Base-by-base conservation (phyloP, 2,888 invertebrate genomes). In the Drosophila phalerata region DNA sequence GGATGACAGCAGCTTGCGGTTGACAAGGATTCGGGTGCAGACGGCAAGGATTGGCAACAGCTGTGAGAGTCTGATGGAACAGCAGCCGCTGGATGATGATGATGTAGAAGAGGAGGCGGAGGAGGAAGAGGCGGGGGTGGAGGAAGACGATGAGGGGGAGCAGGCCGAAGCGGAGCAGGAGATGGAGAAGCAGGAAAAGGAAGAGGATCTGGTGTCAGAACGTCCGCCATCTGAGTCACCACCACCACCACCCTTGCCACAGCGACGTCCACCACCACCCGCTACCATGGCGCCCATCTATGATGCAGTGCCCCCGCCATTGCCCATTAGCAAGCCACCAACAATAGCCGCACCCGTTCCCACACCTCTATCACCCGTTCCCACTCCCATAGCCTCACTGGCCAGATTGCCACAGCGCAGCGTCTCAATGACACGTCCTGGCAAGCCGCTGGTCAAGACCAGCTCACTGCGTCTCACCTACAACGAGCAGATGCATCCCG, bases 381-480 rank as follows among this genome's bases (percentile, higher is more conserved):
- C 42, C 13, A 10, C n/a, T 28, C n/a, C 19, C 1, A 13, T 43
- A 9, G 19, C 56, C 8, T 15, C 42, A 8, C 8, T 47, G 19
- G 32, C 13, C 4, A 48, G 51, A 0, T 61, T 89, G 52, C 85
- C 90, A 13, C 86, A 88, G 15, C 90, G 90, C 28, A 89, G 85
- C 58, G 73, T 77, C 10, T 84, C 91, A 2, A 89, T 90, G 86
- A 74, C 80, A 15, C 86, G 90, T 1, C 79, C 88, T 0, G 69
- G 84, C 1, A 91, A 88, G 57, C 92, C 92, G 5, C 69, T 92
- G 55, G 91, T 92, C 2, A 92, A 92, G 69, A 92, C 92, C 52
- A 82, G 90, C 38, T 92, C 92, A 3, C 51, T 92, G 48, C 89
- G 92, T 22, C 83, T 91, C 13, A 90, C 91, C 48, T 92, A 90